A percentile compares a stretch with the other conserved stretches of the same genome.
phyloP scores from a whole-genome alignment of 1,140 invertebrate genomes.

The Rhagoletis pomonella region DNA sequence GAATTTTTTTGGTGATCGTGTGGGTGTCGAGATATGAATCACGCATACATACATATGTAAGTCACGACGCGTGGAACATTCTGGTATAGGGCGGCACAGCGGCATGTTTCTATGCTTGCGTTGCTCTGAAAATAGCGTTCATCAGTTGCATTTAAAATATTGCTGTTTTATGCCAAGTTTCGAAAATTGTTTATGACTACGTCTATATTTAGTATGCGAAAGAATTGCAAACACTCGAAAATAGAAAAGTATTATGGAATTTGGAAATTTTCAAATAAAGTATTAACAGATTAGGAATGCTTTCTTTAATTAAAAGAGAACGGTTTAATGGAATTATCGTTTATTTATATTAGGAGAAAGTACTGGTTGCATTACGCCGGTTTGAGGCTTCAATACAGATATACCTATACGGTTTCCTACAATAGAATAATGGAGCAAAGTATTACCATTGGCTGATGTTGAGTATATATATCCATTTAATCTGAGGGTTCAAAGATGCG shows the following conservation, averaged over 20 bases:
- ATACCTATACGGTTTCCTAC: too few species aligned
- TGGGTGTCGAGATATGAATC: neutral
- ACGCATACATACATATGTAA: neutral
- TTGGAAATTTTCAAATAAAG: too few species aligned
- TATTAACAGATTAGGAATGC: too few species aligned
- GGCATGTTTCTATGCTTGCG: neutral
- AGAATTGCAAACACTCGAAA: neutral
- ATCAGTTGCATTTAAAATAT: neutral
- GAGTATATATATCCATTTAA: too few species aligned
- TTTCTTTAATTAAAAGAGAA: too few species aligned
- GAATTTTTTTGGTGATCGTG: conserved; percentile 24
- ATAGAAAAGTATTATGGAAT: neutral
- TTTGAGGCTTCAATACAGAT: too few species aligned
- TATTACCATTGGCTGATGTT: too few species aligned
- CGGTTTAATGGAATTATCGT: too few species aligned
- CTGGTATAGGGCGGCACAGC: neutral
- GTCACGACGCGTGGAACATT: neutral
- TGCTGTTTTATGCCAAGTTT: neutral
- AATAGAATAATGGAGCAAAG: too few species aligned
- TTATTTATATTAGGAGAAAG: too few species aligned
- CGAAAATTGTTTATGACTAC: neutral
- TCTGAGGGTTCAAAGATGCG: too few species aligned
- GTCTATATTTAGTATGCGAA: neutral
- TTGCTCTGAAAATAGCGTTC: neutral
- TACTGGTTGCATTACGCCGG: too few species aligned